These are phyloP conservation scores for Pseudotriccus pelzelni DNA, from an alignment of 2,797 vertebrate species.

Conservation along the genomic window DNA sequence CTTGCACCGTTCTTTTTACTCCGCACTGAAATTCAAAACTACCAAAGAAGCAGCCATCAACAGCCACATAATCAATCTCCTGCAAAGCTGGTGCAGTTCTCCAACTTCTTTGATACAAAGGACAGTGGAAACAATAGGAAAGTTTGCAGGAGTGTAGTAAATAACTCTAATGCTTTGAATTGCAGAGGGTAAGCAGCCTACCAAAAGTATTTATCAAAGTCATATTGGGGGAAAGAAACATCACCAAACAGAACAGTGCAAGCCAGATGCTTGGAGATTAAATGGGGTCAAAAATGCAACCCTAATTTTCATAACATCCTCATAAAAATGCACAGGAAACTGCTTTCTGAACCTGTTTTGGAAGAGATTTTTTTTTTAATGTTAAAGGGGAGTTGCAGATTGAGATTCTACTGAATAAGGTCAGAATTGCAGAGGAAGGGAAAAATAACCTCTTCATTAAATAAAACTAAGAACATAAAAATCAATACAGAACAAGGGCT, in stretches of 20 bases:
- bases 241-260: constrained; percentile 56
- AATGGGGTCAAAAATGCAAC: constrained; percentile 68
- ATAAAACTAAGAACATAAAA: constrained; percentile 25
- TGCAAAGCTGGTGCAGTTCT: constrained; percentile 51
- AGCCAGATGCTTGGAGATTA: constrained; percentile 69
- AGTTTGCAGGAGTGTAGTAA: constrained; percentile 50
- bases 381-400: neutral
- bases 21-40: constrained; percentile 72
- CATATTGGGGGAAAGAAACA: constrained; percentile 39
- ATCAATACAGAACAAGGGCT: neutral
- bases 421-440: constrained; percentile 2
- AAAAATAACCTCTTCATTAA: constrained; percentile 6
- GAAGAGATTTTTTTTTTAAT: constrained; percentile 10
- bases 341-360: constrained; percentile 58
- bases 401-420: neutral
- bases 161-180: constrained; percentile 67
- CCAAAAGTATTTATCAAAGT: constrained; percentile 62
- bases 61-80: constrained; percentile 67
- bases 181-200: constrained; percentile 52
- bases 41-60: constrained; percentile 66
- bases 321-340: constrained; percentile 64
- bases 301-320: constrained; percentile 57
- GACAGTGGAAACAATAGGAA: constrained; percentile 61
- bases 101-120: constrained; percentile 62
- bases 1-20: constrained; percentile 59